phyloP scores from a whole-genome alignment of 1,140 invertebrate species.

The Caenorhabditis briggsae region DNA sequence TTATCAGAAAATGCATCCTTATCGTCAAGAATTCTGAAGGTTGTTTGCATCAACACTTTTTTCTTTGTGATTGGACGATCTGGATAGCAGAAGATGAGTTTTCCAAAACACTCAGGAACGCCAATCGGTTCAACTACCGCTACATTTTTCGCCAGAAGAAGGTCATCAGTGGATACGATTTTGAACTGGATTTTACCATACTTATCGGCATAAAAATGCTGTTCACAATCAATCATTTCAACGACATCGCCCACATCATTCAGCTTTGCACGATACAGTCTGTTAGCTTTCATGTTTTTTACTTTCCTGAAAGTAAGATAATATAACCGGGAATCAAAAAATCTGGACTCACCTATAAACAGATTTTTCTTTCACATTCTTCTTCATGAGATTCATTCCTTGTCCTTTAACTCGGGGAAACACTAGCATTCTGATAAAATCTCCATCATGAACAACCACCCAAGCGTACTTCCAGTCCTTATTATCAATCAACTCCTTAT shows the following conservation, averaged over 20 bases:
- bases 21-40: constrained; percentile 14
- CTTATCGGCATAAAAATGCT: neutral
- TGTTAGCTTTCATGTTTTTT: neutral
- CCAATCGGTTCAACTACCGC: neutral
- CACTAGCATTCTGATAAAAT: constrained; percentile 1
- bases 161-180: neutral
- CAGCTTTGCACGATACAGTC: neutral
- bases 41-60: neutral
- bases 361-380: neutral
- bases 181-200: constrained; percentile 1
- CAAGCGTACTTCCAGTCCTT: neutral
- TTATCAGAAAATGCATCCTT: neutral
- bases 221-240: neutral
- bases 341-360: neutral
- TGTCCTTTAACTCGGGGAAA: neutral
- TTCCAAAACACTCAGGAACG: neutral
- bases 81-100: neutral
- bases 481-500: neutral
- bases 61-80: neutral
- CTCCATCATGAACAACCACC: neutral
- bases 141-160: neutral
- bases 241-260: neutral
- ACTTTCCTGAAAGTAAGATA: neutral
- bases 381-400: neutral
- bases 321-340: neutral